Evolutionary conservation across 2,797 vertebrate genomes (phyloP).

Genomic region (Apodemus agrarius): DNA sequence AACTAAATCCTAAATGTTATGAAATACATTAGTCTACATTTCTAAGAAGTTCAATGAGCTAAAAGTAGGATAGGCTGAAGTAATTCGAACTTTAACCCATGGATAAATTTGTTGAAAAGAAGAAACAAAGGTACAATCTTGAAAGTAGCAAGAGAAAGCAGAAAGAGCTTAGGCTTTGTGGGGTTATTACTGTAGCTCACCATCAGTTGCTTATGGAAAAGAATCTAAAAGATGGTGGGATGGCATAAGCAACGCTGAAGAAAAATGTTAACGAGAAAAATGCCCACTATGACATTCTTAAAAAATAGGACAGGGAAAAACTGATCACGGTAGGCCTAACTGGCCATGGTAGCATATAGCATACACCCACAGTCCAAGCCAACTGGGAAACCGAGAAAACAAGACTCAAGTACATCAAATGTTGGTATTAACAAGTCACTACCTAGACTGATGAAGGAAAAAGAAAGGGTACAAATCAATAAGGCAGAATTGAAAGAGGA

Average conservation of each 20-base stretch:
- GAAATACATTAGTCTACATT: neutral
- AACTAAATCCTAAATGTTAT: neutral
- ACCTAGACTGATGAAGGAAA: neutral
- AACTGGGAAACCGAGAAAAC: neutral
- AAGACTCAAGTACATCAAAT: neutral
- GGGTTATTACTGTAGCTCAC: no score
- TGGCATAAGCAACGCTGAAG: neutral
- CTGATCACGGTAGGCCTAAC: neutral
- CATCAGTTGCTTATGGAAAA: slow-evolving; percentile 3
- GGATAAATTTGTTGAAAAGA: neutral
- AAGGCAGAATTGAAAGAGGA: neutral
- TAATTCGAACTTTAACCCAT: neutral
- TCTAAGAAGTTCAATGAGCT: neutral
- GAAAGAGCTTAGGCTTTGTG: neutral
- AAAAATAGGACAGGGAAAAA: neutral
- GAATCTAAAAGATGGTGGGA: neutral
- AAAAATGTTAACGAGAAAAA: neutral
- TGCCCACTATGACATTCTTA: neutral
- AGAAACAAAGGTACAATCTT: neutral
- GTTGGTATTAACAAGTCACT: neutral
- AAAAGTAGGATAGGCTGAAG: slow-evolving; percentile 11
- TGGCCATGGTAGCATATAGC: neutral
- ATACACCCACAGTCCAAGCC: neutral
- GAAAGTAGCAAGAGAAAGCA: neutral
- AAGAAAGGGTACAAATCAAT: neutral